phyloP scores from a whole-genome alignment of 2,113 vertebrate species.

The Burhinus oedicnemus region DNA sequence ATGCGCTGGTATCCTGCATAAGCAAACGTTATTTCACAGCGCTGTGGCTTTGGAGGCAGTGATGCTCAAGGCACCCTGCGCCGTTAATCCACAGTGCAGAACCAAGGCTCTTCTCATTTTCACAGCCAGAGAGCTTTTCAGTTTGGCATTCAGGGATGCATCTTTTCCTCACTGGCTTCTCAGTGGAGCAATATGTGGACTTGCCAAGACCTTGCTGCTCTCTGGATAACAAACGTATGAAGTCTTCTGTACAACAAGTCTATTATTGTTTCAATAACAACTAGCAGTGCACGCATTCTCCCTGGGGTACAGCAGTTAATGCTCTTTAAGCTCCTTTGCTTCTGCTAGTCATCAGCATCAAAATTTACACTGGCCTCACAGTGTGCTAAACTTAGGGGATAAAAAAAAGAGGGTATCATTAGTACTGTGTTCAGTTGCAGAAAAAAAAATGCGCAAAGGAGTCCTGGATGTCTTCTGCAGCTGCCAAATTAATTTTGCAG shows the following conservation, averaged over 20 bases:
- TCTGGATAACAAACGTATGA: not conserved
- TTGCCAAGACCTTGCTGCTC: not conserved
- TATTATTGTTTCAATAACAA: not conserved
- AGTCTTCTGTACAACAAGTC: not conserved
- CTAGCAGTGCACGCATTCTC: not conserved
- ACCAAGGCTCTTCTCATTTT: not conserved
- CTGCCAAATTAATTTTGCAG: not conserved
- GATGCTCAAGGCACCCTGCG: not conserved
- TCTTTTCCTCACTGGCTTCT: not conserved
- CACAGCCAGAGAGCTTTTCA: not conserved
- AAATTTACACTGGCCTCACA: not conserved
- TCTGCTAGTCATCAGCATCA: not conserved
- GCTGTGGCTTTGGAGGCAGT: not conserved
- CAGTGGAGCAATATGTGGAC: not conserved
- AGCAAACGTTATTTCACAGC: not conserved
- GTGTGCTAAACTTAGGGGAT: not conserved
- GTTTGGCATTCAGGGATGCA: not conserved
- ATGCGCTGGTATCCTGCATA: not conserved
- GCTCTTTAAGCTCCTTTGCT: not conserved
- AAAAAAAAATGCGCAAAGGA: not conserved
- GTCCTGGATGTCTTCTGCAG: not conserved
- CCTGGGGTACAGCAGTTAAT: not conserved
- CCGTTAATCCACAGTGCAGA: rapidly evolving
- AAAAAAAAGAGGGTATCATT: not conserved
- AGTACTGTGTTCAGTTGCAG: not conserved